Evolutionary conservation across 2,113 vertebrate species (phyloP).

Genomic region (Thamnophis sirtalis): DNA sequence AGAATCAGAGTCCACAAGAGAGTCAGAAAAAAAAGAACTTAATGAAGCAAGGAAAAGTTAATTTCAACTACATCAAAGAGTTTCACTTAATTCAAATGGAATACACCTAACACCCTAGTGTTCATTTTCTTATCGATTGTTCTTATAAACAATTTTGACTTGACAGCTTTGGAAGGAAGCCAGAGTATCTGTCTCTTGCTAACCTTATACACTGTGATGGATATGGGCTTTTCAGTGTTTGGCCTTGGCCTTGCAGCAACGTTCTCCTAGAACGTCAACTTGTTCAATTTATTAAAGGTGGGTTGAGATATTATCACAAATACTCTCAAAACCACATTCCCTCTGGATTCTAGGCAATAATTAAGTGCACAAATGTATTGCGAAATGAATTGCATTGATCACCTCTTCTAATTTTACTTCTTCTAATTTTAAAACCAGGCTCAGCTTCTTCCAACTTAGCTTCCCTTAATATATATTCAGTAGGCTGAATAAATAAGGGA

Average conservation of each 20-base stretch:
- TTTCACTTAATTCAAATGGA: neutral
- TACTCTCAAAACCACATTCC: conserved; percentile 22
- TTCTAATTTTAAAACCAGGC: neutral
- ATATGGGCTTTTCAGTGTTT: neutral
- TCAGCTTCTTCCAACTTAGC: neutral
- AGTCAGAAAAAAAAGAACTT: neutral
- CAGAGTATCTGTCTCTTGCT: neutral
- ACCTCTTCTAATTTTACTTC: neutral
- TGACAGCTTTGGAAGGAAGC: neutral
- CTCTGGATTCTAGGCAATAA: neutral
- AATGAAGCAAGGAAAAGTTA: neutral
- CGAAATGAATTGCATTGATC: conserved; percentile 1
- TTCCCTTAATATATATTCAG: neutral
- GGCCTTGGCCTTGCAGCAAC: neutral
- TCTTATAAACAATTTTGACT: neutral
- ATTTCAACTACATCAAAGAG: neutral
- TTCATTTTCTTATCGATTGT: neutral
- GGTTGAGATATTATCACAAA: conserved; percentile 3
- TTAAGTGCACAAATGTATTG: neutral
- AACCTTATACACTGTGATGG: neutral
- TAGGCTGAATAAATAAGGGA: neutral
- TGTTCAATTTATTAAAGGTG: conserved; percentile 39
- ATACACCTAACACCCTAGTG: neutral
- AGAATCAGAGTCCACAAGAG: neutral
- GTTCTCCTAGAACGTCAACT: neutral